Conservation (phyloP, 1,140 invertebrate genomes). For the Sminthurinus signatus region DNA sequence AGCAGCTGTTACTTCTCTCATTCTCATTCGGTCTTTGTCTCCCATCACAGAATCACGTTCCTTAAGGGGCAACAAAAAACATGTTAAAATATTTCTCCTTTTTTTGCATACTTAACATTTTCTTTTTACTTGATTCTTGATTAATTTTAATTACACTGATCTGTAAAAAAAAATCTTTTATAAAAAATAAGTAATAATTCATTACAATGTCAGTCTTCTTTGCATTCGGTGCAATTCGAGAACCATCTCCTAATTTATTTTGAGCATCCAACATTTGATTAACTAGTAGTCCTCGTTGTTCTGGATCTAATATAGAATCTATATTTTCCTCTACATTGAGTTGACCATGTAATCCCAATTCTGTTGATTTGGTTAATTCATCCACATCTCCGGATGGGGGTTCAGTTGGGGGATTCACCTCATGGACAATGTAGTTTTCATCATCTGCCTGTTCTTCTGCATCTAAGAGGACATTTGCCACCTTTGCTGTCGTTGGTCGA, state of each 20-base stretch:
- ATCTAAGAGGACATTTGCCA: slow-evolving; percentile 42
- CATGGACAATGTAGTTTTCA: slow-evolving; percentile 41
- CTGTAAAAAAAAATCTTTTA: too few relatives aligned
- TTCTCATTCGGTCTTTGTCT: slow-evolving; percentile 16
- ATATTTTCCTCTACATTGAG: slow-evolving; percentile 19
- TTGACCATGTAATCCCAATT: background rate
- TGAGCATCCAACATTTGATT: slow-evolving; percentile 58
- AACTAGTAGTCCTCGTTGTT: slow-evolving; percentile 47
- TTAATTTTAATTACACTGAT: too few relatives aligned
- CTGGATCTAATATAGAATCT: slow-evolving; percentile 36
- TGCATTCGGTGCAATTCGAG: background rate
- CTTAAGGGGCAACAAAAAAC: too few relatives aligned
- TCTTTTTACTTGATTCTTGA: too few relatives aligned
- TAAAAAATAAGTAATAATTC: background rate
- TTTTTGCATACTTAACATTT: too few relatives aligned
- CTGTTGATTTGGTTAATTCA: background rate
- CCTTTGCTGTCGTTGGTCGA: slow-evolving; percentile 40
- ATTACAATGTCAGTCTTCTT: slow-evolving; percentile 27
- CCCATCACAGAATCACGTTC: slow-evolving; percentile 1
- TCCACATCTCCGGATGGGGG: slow-evolving; percentile 9
- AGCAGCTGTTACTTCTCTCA: slow-evolving; percentile 59
- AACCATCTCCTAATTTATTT: slow-evolving; percentile 51
- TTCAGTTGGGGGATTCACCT: slow-evolving; percentile 13
- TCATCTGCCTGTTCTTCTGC: slow-evolving; percentile 39
- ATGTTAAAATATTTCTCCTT: too few relatives aligned